These are phyloP conservation scores for Echinarachnius parma DNA, from an alignment of 53 echinoderm and acorn worm species.

Conservation along the genomic window DNA sequence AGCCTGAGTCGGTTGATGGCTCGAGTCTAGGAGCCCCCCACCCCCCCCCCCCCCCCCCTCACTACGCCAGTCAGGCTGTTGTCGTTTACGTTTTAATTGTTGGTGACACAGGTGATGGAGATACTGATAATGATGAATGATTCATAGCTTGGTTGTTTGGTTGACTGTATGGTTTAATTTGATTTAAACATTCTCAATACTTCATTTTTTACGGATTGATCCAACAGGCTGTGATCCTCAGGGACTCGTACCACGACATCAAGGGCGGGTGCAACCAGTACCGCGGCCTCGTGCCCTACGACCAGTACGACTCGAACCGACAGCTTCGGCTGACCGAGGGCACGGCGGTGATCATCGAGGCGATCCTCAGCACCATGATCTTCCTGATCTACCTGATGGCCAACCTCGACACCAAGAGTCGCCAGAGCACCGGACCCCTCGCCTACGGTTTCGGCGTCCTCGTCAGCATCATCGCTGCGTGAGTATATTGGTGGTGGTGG, in stretches of 20 bases:
- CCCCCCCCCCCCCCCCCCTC: not conserved
- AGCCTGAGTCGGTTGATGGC: too few species aligned
- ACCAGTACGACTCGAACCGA: constrained; percentile 58
- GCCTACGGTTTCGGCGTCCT: constrained; percentile 88
- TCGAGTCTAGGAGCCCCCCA: too few species aligned
- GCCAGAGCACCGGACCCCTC: constrained; percentile 72
- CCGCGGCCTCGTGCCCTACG: constrained; percentile 72
- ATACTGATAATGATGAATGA: too few species aligned
- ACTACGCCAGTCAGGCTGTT: too few species aligned
- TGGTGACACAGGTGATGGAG: too few species aligned
- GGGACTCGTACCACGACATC: constrained; percentile 83
- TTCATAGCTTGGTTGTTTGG: too few species aligned
- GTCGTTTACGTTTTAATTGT: too few species aligned
- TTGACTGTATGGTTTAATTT: too few species aligned
- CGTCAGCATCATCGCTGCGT: constrained; percentile 77
- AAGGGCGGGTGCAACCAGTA: constrained; percentile 89
- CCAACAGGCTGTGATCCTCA: constrained; percentile 69
- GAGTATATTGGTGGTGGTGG: too few species aligned
- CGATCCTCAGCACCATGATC: constrained; percentile 75
- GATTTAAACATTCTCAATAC: too few species aligned
- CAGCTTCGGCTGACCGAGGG: constrained; percentile 59
- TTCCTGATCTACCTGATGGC: constrained; percentile 82
- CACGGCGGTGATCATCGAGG: constrained; percentile 77
- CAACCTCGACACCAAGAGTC: constrained; percentile 77
- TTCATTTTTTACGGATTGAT: too few species aligned